Evolutionary conservation across 2,797 vertebrate species (phyloP), one percentile per base, ranked within the genome.

Genomic region (Diplodus puntazzo): DNA sequence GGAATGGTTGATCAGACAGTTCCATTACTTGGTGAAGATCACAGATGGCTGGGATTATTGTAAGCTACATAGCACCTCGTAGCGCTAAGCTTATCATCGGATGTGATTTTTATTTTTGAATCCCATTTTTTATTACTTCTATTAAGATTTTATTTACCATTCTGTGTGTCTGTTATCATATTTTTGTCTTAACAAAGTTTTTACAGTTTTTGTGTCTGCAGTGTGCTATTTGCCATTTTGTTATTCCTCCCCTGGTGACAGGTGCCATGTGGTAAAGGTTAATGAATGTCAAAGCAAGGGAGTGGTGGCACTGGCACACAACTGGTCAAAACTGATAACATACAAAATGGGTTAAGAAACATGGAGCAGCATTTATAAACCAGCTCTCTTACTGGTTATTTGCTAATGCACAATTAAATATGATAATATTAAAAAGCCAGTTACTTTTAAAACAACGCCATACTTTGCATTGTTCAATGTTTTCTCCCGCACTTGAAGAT

Each of bases 201-300:
- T 18, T n/a, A 2, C 14, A 21, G n/a, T 39, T 53, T 34, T 49
- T n/a, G 1, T 11, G 6, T 4, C 16, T 13, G 13, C 43, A 14
- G 16, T 14, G 18, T 48, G 55, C 14, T 46, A 23, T 50, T 23
- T 21, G 7, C n/a, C 48, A 30, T 62, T 25, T 43, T 43, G 46
- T 71, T 62, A 17, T 55, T 30, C 54, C 27, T 68, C 20, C 21
- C 12, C 43, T 7, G n/a, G n/a, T 69, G 68, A 67, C 67, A 82
- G 49, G 18, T 34, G 42, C 27, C 46, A 30, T 52, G 11, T 49
- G 1, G n/a, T 82, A 65, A 85, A 84, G 57, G 75, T 88, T 90
- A 87, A 88, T 88, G 55, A 84, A 71, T 84, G 77, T 73, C 25
- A 9, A 54, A 81, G 27, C 67, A 81, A 83, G 61, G 73, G 68